Base-by-base conservation (phyloP, 2,113 vertebrate species). In the Ctenodactylus gundi region DNA sequence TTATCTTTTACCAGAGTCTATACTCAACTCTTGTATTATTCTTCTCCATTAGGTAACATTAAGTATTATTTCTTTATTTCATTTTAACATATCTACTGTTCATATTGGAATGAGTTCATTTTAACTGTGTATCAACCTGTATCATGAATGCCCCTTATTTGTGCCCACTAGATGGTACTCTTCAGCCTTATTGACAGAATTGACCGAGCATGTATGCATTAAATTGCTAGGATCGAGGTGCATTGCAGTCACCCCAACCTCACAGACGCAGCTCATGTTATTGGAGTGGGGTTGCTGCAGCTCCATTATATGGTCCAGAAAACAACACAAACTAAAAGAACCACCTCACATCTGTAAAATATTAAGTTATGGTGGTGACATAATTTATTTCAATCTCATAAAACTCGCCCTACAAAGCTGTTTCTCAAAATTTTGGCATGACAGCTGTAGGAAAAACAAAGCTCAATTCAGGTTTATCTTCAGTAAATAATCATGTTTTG, bases 341-440 rank as follows among this genome's bases (percentile, higher is more conserved):
- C 9, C 44, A 25, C 70, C n/a, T 83, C 68, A 78, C 23, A 34
- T 70, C 86, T 83, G 55, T 60, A 80, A 94, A 89, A 14, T 6
- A 51, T 93, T 25, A 65, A 75, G 18, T 4, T 72, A 25, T 53
- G 4, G 3, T 55, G 10, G 17, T 62, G 57, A 88, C 21, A 75
- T 15, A n/a, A 87, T 55, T 89, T 89, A 44, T n/a, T 89, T 20
- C 23, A 83, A 36, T 90, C 78, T 78, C 36, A 80, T 83, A 89
- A 75, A 51, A 7, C 31, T 62, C 7, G 41, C 4, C 10, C 20
- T n/a, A 18, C 14, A 83, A 84, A 70, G 36, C 81, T 51, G 3
- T 57, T 72, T 86, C 44, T 70, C 11, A 82, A 94, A 91, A n/a
- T n/a, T n/a, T n/a, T n/a, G n/a, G n/a, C n/a, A 9, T 62, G 67